These are phyloP conservation scores for Kuschelorhynchus macadamiae DNA, from an alignment of 2,888 invertebrate genomes.

Conservation along the genomic window DNA sequence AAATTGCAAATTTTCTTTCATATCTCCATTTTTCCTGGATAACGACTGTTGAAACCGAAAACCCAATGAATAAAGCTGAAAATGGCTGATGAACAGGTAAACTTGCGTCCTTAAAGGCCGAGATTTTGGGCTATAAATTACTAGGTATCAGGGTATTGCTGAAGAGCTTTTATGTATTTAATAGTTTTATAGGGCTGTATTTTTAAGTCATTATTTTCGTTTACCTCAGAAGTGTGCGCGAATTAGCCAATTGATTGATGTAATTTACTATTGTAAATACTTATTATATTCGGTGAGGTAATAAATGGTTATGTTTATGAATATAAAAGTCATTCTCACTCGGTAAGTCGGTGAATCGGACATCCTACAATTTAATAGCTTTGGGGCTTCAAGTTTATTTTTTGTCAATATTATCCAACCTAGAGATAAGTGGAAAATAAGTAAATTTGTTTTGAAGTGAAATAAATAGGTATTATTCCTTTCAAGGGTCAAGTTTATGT, in stretches of 20 bases:
- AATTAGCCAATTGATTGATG: constrained; percentile 3
- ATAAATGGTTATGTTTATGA: constrained; percentile 46
- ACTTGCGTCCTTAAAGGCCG: not conserved
- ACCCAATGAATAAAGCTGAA: constrained; percentile 46
- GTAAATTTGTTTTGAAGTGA: too few species aligned
- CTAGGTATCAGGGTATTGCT: not conserved
- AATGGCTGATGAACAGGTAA: constrained; percentile 52
- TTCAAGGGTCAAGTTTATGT: too few species aligned
- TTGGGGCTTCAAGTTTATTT: too few species aligned
- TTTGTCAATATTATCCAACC: too few species aligned
- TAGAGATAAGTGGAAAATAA: too few species aligned
- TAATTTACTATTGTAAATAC: constrained; percentile 11
- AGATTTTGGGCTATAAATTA: constrained; percentile 15
- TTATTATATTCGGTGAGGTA: constrained; percentile 9
- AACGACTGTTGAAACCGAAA: constrained; percentile 11
- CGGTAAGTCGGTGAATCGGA: not conserved
- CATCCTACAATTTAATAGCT: not conserved
- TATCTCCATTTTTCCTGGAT: constrained; percentile 21
- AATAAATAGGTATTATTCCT: too few species aligned
- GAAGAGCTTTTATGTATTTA: constrained; percentile 12
- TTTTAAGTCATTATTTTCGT: not conserved
- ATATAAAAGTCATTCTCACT: constrained; percentile 32
- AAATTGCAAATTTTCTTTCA: constrained; percentile 23
- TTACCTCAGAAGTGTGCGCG: not conserved
- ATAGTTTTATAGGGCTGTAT: not conserved